Evolutionary conservation across 2,113 vertebrate genomes (phyloP), one percentile per base, ranked within the genome.

Genomic region (Paracanthobrama guichenoti): DNA sequence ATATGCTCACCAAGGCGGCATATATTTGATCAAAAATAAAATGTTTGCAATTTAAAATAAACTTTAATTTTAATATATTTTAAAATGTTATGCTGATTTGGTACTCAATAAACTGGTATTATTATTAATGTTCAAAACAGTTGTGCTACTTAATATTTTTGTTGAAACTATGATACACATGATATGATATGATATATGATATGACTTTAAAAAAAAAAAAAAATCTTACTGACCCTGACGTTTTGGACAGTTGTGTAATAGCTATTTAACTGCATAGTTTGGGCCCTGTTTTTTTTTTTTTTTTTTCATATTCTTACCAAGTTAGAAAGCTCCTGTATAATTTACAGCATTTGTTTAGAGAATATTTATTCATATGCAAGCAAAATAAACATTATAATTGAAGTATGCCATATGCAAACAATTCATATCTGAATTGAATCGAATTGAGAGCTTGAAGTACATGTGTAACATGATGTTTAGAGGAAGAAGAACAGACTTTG

Each of bases 161-260:
- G n/a, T n/a, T n/a, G n/a, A n/a, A n/a, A n/a, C n/a, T n/a, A n/a
- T n/a, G n/a, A n/a, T 28, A 1, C 20, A 28, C 24, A 60, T 26
- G 46, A 48, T 35, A 35, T 35, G 4, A 35, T n/a, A n/a, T n/a
- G n/a, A n/a, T n/a, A n/a, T n/a, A n/a, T n/a, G n/a, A n/a, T n/a
- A n/a, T n/a, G n/a, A n/a, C n/a, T n/a, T n/a, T n/a, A n/a, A n/a
- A 1, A 39, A 24, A 12, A 0, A 59, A 11, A 59, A 4, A 57
- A 57, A 20, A 24, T 10, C 57, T 24, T 62, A 6, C 59, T 26
- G n/a, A 50, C 14, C 14, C 48, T 50, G 48, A 16, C 1, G 4
- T 50, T 5, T 18, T 53, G 50, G 14, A 53, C 14, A 53, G 48
- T 53, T 53, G 14, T 53, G 48, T 18, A 50, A 16, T 48, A 28